Percentiles rank a stretch among this genome's conserved stretches.
phyloP scores from a whole-genome alignment of 2,888 invertebrate genomes.

The Ramazzottius varieornatus region DNA sequence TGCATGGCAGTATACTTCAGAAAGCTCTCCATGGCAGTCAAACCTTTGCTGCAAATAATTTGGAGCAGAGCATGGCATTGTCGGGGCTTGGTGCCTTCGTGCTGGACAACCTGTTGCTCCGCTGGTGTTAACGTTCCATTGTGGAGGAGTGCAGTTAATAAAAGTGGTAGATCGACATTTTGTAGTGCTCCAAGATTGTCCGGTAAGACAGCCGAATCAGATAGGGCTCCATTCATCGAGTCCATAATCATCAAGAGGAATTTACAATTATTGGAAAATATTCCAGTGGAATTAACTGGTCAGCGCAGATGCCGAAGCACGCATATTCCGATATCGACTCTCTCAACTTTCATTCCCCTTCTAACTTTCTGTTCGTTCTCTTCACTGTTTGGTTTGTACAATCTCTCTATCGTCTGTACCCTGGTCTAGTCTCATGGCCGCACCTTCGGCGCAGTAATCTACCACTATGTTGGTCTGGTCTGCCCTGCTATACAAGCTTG shows the following conservation, averaged over 20 bases:
- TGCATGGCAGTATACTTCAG: not conserved
- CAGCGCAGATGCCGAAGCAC: no score
- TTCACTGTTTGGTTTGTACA: no score
- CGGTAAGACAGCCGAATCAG: not conserved
- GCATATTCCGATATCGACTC: no score
- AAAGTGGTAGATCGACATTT: not conserved
- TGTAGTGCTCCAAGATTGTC: not conserved
- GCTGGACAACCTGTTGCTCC: not conserved
- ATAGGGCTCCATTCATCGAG: not conserved
- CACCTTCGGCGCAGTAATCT: no score
- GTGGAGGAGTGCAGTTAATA: not conserved
- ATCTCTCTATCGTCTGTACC: no score
- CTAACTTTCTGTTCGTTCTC: no score
- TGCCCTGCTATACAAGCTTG: no score
- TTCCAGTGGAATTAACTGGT: no score
- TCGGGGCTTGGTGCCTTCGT: not conserved
- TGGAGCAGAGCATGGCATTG: not conserved
- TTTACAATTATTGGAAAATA: not conserved
- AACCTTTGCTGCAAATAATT: not conserved
- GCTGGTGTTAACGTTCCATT: not conserved
- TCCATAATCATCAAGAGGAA: conserved; percentile 1
- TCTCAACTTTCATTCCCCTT: no score
- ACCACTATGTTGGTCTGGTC: no score
- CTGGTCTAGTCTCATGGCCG: no score
- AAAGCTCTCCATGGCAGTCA: not conserved